phyloP scores from a whole-genome alignment of 2,113 vertebrate species.

The Todiramphus chloris region DNA sequence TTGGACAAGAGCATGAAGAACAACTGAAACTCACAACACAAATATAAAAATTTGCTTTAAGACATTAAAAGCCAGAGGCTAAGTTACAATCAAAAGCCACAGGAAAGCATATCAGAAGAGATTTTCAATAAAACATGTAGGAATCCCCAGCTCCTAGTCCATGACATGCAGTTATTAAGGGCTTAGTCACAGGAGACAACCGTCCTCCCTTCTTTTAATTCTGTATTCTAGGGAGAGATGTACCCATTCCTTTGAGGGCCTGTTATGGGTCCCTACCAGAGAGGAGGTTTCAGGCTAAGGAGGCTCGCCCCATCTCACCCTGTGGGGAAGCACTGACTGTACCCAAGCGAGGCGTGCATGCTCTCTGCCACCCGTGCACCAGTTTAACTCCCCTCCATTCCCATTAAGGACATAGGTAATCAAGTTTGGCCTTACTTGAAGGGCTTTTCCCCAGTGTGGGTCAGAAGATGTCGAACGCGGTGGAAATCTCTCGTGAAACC shows the following conservation, averaged over 20 bases:
- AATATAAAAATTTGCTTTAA: neutral
- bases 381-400: neutral
- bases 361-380: too few species aligned
- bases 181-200: neutral
- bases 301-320: neutral
- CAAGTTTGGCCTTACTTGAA: constrained; percentile 77
- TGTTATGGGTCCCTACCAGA: accelerated
- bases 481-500: constrained; percentile 84
- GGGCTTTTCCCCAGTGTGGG: constrained; percentile 84
- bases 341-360: accelerated
- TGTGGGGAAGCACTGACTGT: accelerated
- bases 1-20: neutral
- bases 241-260: neutral
- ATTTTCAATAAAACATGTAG: neutral
- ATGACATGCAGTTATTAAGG: neutral
- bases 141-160: neutral
- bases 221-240: neutral
- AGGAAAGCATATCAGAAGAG: neutral
- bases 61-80: neutral
- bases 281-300: neutral
- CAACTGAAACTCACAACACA: neutral
- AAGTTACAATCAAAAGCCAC: neutral
- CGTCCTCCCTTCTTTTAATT: neutral
- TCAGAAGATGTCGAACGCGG: constrained; percentile 82
- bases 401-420: accelerated